phyloP scores from a whole-genome alignment of 2,797 vertebrate genomes.

The Odontamblyopus lacepedii region DNA sequence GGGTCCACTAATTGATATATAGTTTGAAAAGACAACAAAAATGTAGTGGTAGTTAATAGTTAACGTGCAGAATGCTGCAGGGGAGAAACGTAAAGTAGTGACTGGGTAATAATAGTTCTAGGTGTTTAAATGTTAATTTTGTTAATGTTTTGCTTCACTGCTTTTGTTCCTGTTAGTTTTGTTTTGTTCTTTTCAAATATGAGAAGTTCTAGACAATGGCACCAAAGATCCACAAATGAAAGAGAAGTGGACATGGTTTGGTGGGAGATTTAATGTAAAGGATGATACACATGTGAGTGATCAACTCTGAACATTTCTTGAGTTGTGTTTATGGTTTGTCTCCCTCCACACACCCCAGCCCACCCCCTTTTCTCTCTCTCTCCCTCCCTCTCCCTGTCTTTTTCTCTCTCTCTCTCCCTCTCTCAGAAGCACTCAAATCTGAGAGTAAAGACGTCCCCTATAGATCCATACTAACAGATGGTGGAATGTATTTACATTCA shows the following conservation, averaged over 20 bases:
- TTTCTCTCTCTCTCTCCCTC: not conserved
- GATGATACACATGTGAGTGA: not conserved
- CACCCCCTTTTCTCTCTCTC: not conserved
- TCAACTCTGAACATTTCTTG: too few relatives aligned
- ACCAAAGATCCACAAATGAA: not conserved
- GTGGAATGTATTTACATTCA: constrained; percentile 52
- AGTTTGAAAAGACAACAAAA: too few relatives aligned
- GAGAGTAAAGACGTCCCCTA: constrained; percentile 33
- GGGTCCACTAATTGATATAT: too few relatives aligned
- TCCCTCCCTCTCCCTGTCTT: too few relatives aligned
- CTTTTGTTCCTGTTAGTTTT: too few relatives aligned
- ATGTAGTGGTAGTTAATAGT: too few relatives aligned
- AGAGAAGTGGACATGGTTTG: not conserved
- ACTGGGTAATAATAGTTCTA: too few relatives aligned
- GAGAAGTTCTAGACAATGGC: not conserved
- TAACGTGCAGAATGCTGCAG: too few relatives aligned
- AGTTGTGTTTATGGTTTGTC: not conserved
- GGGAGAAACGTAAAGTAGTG: too few relatives aligned
- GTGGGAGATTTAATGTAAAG: not conserved
- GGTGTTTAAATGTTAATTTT: too few relatives aligned
- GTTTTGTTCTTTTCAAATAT: not conserved
- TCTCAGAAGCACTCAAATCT: constrained; percentile 3
- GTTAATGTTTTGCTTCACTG: too few relatives aligned
- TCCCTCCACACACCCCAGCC: too few relatives aligned
- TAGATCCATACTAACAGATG: constrained; percentile 51